These are phyloP conservation scores for Drosophila tristis DNA, from an alignment of 1,140 invertebrate genomes.

Conservation along the genomic window DNA sequence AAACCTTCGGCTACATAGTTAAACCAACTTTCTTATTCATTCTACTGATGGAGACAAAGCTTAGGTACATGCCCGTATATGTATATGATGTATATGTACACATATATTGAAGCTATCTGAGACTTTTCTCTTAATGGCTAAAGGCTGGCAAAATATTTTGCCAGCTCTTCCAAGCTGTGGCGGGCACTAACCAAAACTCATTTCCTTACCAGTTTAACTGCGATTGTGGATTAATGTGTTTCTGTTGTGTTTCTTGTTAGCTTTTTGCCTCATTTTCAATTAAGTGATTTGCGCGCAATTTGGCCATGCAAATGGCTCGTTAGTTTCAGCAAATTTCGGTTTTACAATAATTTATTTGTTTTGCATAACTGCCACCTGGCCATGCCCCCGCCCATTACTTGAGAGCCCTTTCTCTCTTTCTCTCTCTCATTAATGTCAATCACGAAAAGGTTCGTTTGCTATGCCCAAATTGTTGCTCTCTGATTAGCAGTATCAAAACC, in stretches of 20 bases:
- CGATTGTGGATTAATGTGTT: slow-evolving; percentile 1
- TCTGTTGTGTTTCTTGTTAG: background rate
- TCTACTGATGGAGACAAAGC: too few species aligned
- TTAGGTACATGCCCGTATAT: too few species aligned
- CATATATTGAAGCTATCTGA: too few species aligned
- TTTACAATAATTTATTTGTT: slow-evolving; percentile 37
- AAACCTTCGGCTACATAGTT: too few species aligned
- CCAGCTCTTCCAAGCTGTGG: too few species aligned
- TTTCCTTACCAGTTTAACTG: background rate
- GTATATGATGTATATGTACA: too few species aligned
- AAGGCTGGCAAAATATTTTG: too few species aligned
- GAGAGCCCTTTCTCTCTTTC: background rate
- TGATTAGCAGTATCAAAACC: slow-evolving; percentile 51
- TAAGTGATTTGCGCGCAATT: slow-evolving; percentile 38
- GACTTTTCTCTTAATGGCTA: too few species aligned
- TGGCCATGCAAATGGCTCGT: slow-evolving; percentile 33
- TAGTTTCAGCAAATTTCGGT: slow-evolving; percentile 16
- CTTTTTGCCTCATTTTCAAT: slow-evolving; percentile 29
- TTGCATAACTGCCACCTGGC: slow-evolving; percentile 20
- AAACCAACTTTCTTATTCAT: too few species aligned
- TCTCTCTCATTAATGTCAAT: slow-evolving; percentile 46
- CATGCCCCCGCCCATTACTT: background rate
- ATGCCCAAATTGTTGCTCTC: slow-evolving; percentile 55
- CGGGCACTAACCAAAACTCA: too few species aligned
- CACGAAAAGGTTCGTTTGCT: slow-evolving; percentile 34